These are phyloP conservation scores for Caracal caracal DNA, from an alignment of 2,113 vertebrate species.

Conservation along the genomic window DNA sequence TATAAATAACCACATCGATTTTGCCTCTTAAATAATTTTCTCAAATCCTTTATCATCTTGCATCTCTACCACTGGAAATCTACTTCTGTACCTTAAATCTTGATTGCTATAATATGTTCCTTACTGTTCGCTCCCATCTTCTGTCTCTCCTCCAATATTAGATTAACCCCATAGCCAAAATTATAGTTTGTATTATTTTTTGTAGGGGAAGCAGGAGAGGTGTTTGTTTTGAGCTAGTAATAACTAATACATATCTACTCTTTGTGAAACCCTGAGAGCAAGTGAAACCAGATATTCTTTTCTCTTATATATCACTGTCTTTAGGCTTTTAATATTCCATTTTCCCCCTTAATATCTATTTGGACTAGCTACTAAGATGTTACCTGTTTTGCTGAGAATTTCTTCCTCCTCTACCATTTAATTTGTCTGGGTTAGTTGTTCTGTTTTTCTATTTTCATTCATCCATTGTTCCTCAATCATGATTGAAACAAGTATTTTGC, in stretches of 20 bases:
- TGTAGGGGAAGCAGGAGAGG: rapidly evolving
- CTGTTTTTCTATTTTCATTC: background rate
- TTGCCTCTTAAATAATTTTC: background rate
- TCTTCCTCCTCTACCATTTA: background rate
- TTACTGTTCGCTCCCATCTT: background rate
- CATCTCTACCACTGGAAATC: background rate
- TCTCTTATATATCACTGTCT: background rate
- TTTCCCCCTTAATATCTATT: background rate
- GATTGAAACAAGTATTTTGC: background rate
- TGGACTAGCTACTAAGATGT: background rate
- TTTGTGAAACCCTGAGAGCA: background rate
- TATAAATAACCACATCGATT: background rate
- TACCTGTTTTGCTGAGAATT: background rate
- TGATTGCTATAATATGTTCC: background rate
- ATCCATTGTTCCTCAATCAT: background rate
- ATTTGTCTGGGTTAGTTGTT: background rate
- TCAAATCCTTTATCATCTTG: background rate
- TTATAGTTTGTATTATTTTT: background rate
- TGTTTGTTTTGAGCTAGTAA: background rate
- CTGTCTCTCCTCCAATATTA: background rate
- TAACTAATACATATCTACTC: background rate
- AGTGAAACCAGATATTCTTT: background rate
- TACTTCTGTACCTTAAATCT: background rate
- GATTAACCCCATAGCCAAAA: background rate
- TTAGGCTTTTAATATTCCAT: background rate